Evolutionary conservation across 1,140 invertebrate genomes (phyloP).

Genomic region (Trachymyrmex septentrionalis): DNA sequence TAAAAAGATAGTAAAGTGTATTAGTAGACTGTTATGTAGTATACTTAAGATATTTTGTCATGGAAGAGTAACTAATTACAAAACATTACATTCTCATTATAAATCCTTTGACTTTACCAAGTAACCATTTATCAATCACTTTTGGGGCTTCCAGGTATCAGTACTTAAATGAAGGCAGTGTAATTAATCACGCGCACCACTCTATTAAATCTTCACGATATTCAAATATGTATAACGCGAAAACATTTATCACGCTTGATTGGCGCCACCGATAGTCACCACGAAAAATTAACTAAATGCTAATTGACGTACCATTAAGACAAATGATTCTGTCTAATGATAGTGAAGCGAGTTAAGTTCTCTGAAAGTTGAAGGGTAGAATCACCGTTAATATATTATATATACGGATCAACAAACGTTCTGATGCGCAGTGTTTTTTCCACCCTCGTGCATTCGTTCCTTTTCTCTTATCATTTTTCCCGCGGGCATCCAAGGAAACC

Average conservation of each 20-base stretch:
- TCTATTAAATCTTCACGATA: slow-evolving; percentile 35
- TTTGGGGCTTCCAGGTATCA: slow-evolving; percentile 21
- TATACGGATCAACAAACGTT: neutral
- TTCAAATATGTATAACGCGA: slow-evolving; percentile 20
- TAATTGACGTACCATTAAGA: slow-evolving; percentile 34
- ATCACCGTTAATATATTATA: neutral
- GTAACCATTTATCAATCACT: slow-evolving; percentile 32
- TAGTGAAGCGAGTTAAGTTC: neutral
- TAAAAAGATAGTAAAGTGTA: neutral
- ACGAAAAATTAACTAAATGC: slow-evolving; percentile 7
- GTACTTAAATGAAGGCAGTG: slow-evolving; percentile 1
- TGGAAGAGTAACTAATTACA: slow-evolving; percentile 11
- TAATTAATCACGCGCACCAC: slow-evolving; percentile 44
- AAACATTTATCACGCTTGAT: slow-evolving; percentile 22
- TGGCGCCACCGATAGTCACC: neutral
- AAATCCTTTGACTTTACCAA: neutral
- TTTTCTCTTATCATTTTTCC: slow-evolving; percentile 44
- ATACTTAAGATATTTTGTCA: neutral
- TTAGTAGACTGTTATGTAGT: neutral
- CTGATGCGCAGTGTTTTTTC: slow-evolving; percentile 17
- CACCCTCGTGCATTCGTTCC: neutral
- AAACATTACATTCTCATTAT: neutral
- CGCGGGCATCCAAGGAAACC: slow-evolving; percentile 23
- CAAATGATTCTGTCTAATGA: slow-evolving; percentile 14
- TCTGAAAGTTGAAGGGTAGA: neutral